Evolutionary conservation across 2,113 vertebrate genomes (phyloP).

Genomic region (Symphodus melops): DNA sequence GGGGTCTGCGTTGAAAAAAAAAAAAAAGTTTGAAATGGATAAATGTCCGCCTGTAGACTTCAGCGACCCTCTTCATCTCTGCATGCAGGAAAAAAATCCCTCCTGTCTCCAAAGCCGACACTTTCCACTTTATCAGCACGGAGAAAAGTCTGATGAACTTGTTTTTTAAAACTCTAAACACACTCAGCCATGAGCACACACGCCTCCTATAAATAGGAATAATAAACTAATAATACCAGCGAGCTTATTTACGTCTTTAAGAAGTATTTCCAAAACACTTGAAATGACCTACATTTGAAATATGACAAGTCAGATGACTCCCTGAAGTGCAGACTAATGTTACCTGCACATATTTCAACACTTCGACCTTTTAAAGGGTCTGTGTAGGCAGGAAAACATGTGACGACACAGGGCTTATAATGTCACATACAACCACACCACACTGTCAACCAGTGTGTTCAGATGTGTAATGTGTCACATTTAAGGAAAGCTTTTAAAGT

Average conservation of each 20-base stretch:
- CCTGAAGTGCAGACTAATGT: background rate
- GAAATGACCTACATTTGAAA: background rate
- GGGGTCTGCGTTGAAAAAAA: background rate
- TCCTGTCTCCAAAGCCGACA: background rate
- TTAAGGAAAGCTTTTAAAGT: too few relatives aligned
- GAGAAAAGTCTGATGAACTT: constrained; percentile 50
- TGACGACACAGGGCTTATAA: background rate
- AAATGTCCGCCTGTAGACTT: background rate
- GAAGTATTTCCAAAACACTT: background rate
- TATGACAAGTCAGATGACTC: background rate
- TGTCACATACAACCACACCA: too few relatives aligned
- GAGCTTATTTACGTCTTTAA: background rate
- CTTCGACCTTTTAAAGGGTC: background rate
- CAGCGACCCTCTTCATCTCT: background rate
- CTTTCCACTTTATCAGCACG: constrained; percentile 19
- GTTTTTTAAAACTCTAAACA: constrained; percentile 14
- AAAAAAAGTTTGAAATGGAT: constrained; percentile 45
- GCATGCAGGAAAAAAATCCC: background rate
- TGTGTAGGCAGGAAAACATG: background rate
- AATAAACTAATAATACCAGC: too few relatives aligned
- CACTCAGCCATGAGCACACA: background rate
- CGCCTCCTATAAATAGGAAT: background rate
- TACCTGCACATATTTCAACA: background rate
- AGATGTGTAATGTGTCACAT: too few relatives aligned
- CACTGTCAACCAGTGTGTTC: too few relatives aligned